These are phyloP conservation scores for Dryoscopus gambensis DNA, from an alignment of 2,113 vertebrate genomes.

Conservation along the genomic window DNA sequence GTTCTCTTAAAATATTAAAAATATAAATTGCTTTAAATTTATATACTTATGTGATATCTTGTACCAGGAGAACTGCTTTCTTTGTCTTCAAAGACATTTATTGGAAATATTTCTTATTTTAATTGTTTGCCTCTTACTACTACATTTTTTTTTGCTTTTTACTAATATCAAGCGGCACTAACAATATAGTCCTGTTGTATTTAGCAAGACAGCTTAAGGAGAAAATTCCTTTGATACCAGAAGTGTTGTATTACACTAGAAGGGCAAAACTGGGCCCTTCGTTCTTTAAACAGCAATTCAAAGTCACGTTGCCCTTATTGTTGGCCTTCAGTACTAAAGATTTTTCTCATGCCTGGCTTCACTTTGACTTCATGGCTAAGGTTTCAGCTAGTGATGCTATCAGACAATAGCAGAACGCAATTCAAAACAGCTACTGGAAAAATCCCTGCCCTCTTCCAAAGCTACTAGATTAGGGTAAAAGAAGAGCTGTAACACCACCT, in stretches of 20 bases:
- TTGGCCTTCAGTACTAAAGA: not conserved
- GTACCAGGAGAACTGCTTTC: not conserved
- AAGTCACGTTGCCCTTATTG: slow-evolving; percentile 33
- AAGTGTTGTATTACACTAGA: no score
- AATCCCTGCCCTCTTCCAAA: not conserved
- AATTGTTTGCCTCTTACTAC: not conserved
- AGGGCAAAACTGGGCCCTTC: not conserved
- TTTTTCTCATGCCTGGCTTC: slow-evolving; percentile 42
- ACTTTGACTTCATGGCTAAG: slow-evolving; percentile 35
- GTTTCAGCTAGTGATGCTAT: slow-evolving; percentile 44
- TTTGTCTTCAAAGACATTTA: not conserved
- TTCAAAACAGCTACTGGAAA: slow-evolving; percentile 30
- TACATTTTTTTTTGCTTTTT: not conserved
- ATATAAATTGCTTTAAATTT: not conserved
- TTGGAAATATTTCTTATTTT: not conserved
- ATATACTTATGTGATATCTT: not conserved
- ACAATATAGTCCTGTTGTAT: not conserved
- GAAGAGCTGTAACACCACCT: not conserved
- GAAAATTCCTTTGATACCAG: not conserved
- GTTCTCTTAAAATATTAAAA: not conserved
- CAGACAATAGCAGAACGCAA: not conserved
- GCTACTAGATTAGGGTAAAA: not conserved
- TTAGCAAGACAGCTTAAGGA: not conserved
- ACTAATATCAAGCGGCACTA: not conserved
- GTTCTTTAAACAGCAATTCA: not conserved